Evolutionary conservation across 2,113 vertebrate species (phyloP), one percentile per base, ranked within the genome.

Genomic region (Mormyrus lacerda): DNA sequence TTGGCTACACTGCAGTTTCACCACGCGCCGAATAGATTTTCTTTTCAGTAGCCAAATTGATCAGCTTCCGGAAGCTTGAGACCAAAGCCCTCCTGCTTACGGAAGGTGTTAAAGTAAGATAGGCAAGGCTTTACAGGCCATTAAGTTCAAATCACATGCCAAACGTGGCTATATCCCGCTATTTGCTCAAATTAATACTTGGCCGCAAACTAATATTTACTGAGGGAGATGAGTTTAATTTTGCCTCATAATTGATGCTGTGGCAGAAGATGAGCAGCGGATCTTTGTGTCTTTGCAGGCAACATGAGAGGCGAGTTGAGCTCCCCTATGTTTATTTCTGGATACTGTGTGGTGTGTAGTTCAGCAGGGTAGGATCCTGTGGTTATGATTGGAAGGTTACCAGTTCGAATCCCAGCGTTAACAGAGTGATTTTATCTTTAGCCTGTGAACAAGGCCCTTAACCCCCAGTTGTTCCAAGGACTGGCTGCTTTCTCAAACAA

Each of bases 121-220:
- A 90, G 86, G 85, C 88, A 90, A 47, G 48, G 65, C 84, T 92
- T 88, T 90, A 88, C 65, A 86, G 88, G 82, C 88, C 90, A 90
- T 88, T 89, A 79, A 89, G 45, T 86, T 90, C 6, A 89, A 87
- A 86, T 58, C 76, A 82, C 87, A 89, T 47, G 88, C 53, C 50
- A 86, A 90, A 92, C 84, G 86, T 89, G 83, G 53, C 87, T 53
- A 61, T 87, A 87, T 90, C 76, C 58, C 2, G 51, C 76, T 86
- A 87, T 93, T 92, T 91, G 91, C 88, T 90, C 45, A 90, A 90
- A 91, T 91, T 91, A 90, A 89, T 79, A 87, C 73, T 91, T 45
- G 83, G 61, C n/a, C 76, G n/a, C 88, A 86, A 89, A 87, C 88
- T 92, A 91, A 92, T 91, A 93, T 94, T 93, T 93, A 91, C 89